A percentile compares a stretch with the other conserved stretches of the same genome.
These are phyloP conservation scores for Vandiemenella viatica DNA, from an alignment of 2,888 invertebrate species.

Conservation along the genomic window DNA sequence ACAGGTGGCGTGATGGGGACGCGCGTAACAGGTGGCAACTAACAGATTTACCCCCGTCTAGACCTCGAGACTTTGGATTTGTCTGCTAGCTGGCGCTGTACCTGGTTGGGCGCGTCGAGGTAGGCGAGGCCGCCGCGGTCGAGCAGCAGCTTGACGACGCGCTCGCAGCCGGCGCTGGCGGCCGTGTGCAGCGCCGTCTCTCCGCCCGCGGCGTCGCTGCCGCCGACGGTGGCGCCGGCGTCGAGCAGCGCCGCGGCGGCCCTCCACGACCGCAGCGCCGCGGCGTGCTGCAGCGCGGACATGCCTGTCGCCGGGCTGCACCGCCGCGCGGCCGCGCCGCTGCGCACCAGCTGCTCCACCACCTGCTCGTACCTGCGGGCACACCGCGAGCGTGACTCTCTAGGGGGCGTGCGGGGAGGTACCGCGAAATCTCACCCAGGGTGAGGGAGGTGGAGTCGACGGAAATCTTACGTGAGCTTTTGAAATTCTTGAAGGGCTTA, in stretches of 20 bases:
- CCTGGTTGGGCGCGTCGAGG: conserved; percentile 17
- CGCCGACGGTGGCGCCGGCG: conserved; percentile 24
- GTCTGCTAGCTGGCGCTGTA: not conserved
- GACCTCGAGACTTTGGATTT: not conserved
- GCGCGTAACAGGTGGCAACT: no score
- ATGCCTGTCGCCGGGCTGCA: conserved; percentile 21
- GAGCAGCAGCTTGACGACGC: conserved; percentile 17
- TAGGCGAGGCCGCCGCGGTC: conserved; percentile 8
- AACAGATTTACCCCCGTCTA: not conserved
- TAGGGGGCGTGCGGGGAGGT: no score
- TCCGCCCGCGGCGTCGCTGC: conserved; percentile 20
- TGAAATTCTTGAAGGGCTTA: no score
- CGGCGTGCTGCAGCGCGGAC: conserved; percentile 28
- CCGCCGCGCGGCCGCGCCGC: conserved; percentile 17
- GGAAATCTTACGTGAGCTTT: no score
- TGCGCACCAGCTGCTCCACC: conserved; percentile 24
- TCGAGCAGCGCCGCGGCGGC: conserved; percentile 25
- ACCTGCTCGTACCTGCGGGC: conserved; percentile 25
- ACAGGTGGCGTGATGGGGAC: no score
- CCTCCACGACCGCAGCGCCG: conserved; percentile 22
- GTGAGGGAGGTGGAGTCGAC: no score
- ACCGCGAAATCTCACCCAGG: no score
- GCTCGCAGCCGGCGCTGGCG: conserved; percentile 23
- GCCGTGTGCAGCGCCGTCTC: conserved; percentile 29
- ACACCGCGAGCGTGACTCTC: no score